A percentile compares a stretch with the other conserved stretches of the same genome.
Conservation (phyloP, 2,888 invertebrate species). For the Lepidochitona cinerea region DNA sequence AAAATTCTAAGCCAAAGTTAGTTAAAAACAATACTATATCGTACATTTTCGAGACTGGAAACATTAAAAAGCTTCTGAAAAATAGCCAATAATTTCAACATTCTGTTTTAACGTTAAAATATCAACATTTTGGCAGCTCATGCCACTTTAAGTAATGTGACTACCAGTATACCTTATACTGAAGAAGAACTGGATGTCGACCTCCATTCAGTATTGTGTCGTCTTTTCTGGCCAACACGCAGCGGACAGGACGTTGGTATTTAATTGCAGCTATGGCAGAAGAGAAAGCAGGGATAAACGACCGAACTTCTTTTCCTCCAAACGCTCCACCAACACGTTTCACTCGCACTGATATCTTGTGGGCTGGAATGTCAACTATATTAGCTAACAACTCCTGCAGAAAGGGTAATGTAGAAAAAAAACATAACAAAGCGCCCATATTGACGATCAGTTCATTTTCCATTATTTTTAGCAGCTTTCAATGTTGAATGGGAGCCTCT, state of each 20-base stretch:
- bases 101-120: too few species aligned
- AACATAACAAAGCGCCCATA: too few species aligned
- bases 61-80: too few species aligned
- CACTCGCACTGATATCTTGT: neutral
- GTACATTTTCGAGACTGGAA: too few species aligned
- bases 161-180: neutral
- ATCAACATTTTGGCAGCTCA: too few species aligned
- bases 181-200: neutral
- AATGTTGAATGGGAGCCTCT: too few species aligned
- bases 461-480: too few species aligned
- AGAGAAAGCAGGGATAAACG: slow-evolving; percentile 79
- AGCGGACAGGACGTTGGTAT: slow-evolving; percentile 57
- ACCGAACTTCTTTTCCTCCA: slow-evolving; percentile 92
- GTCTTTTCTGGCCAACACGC: neutral
- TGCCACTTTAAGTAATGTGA: too few species aligned
- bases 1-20: too few species aligned
- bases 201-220: neutral
- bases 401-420: neutral
- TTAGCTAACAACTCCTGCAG: neutral
- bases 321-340: slow-evolving; percentile 83
- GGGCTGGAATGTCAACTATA: neutral
- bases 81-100: too few species aligned
- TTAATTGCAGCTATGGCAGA: slow-evolving; percentile 87
- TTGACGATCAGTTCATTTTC: too few species aligned
- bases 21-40: too few species aligned